These are phyloP conservation scores for Lagorchestes hirsutus DNA, from an alignment of 2,797 vertebrate species.

Conservation along the genomic window DNA sequence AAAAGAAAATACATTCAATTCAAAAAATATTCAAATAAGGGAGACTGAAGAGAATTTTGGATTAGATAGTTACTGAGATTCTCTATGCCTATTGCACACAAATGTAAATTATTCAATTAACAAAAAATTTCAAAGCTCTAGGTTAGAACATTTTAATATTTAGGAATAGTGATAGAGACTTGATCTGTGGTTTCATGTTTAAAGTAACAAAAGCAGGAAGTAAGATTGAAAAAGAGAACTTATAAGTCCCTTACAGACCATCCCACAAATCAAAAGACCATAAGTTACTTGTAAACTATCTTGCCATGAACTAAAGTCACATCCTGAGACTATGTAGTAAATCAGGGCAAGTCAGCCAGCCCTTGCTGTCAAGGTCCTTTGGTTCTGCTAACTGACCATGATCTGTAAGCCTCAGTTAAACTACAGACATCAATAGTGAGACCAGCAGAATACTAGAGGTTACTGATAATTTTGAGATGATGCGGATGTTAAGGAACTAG, in stretches of 20 bases:
- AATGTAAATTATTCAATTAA: too few relatives aligned
- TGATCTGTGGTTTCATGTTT: too few relatives aligned
- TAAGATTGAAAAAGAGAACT: not conserved
- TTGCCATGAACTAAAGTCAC: not conserved
- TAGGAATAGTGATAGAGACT: too few relatives aligned
- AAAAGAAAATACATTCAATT: too few relatives aligned
- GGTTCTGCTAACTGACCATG: not conserved
- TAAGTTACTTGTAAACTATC: not conserved
- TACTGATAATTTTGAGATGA: not conserved
- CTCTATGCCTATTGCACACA: too few relatives aligned
- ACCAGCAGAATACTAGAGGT: not conserved
- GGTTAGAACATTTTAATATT: too few relatives aligned
- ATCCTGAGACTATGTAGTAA: not conserved
- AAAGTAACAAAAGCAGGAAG: not conserved
- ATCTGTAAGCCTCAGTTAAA: not conserved
- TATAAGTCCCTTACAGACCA: not conserved
- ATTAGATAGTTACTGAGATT: too few relatives aligned
- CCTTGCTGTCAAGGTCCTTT: not conserved
- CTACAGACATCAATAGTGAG: not conserved
- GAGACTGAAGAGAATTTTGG: too few relatives aligned
- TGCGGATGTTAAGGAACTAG: not conserved
- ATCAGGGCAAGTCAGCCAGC: not conserved
- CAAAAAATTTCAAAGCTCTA: too few relatives aligned
- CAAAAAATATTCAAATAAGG: too few relatives aligned
- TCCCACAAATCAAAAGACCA: not conserved